phyloP scores from a whole-genome alignment of 2,113 vertebrate genomes.

The Menura novaehollandiae region DNA sequence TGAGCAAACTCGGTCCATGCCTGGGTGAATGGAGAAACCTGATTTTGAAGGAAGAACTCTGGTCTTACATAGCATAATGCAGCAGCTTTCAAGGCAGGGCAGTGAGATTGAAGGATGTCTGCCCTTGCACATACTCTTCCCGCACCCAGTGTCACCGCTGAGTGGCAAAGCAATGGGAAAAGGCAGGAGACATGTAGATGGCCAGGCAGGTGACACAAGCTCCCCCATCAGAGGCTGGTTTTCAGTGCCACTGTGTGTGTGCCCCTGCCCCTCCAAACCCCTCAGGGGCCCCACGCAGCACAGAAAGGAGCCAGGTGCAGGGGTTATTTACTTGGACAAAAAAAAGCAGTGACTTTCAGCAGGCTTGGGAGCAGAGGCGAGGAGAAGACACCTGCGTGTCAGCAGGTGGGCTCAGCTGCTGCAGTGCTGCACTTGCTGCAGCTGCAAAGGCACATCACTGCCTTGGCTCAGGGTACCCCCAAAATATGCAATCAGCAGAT shows the following conservation, averaged over 20 bases:
- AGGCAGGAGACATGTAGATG: not conserved
- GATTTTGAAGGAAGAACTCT: not conserved
- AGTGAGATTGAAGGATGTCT: not conserved
- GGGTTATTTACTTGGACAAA: not conserved
- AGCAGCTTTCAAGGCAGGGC: not conserved
- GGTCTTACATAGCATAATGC: not conserved
- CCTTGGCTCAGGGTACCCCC: not conserved
- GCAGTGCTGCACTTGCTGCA: not conserved
- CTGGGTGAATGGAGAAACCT: not conserved
- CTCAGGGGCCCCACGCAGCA: not conserved
- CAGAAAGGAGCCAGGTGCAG: not conserved
- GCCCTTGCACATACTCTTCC: not conserved
- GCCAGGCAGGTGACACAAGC: not conserved
- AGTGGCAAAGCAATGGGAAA: not conserved
- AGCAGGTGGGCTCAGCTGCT: not conserved
- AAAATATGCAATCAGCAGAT: not conserved
- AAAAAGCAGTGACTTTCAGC: not conserved
- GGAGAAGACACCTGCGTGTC: not conserved
- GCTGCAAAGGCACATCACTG: not conserved
- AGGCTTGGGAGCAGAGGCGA: not conserved
- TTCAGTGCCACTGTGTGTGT: not conserved
- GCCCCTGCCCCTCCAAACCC: not conserved
- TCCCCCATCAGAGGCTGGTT: not conserved
- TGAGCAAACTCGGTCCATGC: rapidly evolving
- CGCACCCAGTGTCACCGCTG: rapidly evolving